Base-by-base conservation (phyloP, 2,797 vertebrate species). In the Clarias laeviceps region DNA sequence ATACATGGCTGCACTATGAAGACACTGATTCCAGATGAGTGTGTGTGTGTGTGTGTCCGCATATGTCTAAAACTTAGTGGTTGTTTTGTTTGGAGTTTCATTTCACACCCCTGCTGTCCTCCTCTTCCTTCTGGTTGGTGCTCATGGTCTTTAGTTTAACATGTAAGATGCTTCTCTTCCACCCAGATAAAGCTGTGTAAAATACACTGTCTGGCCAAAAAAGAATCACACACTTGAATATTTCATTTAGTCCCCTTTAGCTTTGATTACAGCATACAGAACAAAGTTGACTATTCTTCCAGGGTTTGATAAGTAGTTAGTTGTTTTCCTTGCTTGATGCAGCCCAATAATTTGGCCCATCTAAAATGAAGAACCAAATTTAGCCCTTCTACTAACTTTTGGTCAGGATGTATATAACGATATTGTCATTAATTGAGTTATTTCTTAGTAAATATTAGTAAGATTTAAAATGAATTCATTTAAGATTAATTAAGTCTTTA, bases 121-220 rank as follows among this genome's bases (percentile, higher is more conserved):
- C 61, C 45, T 85, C 73, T 82, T 82, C 72, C 59, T 86, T 34
- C 56, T 57, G 72, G 73, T 77, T 66, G 68, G 37, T 80, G 85
- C 72, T 83, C 77, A 64, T 34, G 59, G 54, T 89, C 84, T 89
- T 62, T 78, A 72, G 78, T 82, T 68, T 77, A 87, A 84, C 89
- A 92, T 92, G 88, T 87, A 85, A 87, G 91, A 87, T 59, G 72
- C 87, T 87, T 92, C 88, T 83, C 85, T 61, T 88, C 91, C 89
- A 84, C 34, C 72, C 86, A 90, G 91, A 91, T 64, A 40, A 69
- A 78, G 87, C 86, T 88, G 82, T 79, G 74, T 91, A 89, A 93
- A 92, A 93, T 91, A 45, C 40, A 8, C 40, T 45, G 40, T 9
- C 40, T 45, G 40, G 9, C 8, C 40, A 45, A 45, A 7, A 40